phyloP scores from a whole-genome alignment of 2,113 vertebrate species.

The Chlamydotis undulata region DNA sequence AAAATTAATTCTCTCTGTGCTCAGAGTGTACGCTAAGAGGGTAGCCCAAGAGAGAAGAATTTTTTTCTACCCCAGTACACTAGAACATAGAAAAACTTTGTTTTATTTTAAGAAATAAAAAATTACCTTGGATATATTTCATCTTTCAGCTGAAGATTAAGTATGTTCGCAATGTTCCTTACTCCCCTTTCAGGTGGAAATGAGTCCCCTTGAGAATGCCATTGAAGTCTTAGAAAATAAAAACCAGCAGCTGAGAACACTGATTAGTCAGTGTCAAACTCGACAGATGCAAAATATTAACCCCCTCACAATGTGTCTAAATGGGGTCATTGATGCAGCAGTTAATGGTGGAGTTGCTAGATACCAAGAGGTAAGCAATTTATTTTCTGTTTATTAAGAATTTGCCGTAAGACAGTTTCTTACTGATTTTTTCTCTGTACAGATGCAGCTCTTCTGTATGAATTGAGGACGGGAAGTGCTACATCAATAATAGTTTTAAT shows the following conservation, averaged over 20 bases:
- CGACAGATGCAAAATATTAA: constrained; percentile 98
- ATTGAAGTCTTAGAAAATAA: constrained; percentile 98
- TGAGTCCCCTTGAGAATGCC: constrained; percentile 97
- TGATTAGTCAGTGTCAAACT: constrained; percentile 94
- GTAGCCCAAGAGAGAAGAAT: not conserved
- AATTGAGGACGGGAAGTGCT: not conserved
- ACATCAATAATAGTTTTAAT: not conserved
- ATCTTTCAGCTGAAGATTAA: not conserved
- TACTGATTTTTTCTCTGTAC: not conserved
- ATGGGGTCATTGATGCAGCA: constrained; percentile 96
- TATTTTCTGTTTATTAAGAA: not conserved
- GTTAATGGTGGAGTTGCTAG: constrained; percentile 96
- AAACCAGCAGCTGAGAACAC: constrained; percentile 91
- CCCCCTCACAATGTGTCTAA: constrained; percentile 98
- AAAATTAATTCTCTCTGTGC: not conserved
- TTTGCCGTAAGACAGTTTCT: not conserved
- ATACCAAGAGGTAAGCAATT: constrained; percentile 90
- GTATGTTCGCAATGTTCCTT: not conserved
- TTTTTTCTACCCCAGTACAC: not conserved
- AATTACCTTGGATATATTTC: not conserved
- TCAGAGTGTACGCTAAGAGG: not conserved
- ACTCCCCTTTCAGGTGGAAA: constrained; percentile 86
- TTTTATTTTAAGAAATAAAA: not conserved
- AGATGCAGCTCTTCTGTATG: not conserved
- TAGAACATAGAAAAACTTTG: not conserved